A percentile compares a stretch with the other conserved stretches of the same genome.
Evolutionary conservation across 2,113 vertebrate genomes (phyloP).

Genomic region (Abramis brama): DNA sequence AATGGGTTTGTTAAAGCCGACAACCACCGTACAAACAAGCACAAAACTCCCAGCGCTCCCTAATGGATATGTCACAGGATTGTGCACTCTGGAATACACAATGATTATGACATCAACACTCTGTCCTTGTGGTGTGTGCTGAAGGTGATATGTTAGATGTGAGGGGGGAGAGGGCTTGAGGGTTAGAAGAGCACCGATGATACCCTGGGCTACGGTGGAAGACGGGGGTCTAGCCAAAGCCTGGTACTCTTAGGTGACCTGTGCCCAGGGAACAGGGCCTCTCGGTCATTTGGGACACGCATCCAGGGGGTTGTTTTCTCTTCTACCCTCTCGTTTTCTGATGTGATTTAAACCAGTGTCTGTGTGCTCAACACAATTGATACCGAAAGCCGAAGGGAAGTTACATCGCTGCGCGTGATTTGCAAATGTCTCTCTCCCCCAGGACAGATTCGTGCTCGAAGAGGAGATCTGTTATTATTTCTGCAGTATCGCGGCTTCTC

Average conservation of each 20-base stretch:
- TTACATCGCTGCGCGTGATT: conserved; percentile 78
- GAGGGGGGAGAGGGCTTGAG: conserved; percentile 35
- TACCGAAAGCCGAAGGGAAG: conserved; percentile 81
- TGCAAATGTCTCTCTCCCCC: conserved; percentile 81
- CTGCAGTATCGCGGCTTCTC: conserved; percentile 71
- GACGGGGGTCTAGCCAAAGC: conserved; percentile 8
- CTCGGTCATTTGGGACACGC: conserved; percentile 26
- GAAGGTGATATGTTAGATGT: conserved; percentile 66
- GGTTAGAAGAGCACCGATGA: neutral
- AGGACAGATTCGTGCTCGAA: conserved; percentile 87
- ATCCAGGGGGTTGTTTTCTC: conserved; percentile 63
- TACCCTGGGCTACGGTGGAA: neutral
- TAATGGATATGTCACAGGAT: conserved; percentile 27
- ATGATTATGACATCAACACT: conserved; percentile 62
- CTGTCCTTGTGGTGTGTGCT: conserved; percentile 56
- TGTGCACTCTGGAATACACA: conserved; percentile 14
- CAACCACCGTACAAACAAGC: conserved; percentile 49
- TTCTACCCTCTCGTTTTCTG: conserved; percentile 71
- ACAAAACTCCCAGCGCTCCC: conserved; percentile 32
- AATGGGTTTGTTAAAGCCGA: conserved; percentile 47
- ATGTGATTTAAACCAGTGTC: conserved; percentile 79
- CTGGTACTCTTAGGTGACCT: conserved; percentile 53
- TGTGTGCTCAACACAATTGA: conserved; percentile 79
- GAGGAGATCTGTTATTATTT: conserved; percentile 83
- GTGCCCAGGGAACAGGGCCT: conserved; percentile 53